Evolutionary conservation across 2,888 invertebrate species (phyloP), one percentile per base, ranked within the genome.

Genomic region (Nesidiocoris tenuis): DNA sequence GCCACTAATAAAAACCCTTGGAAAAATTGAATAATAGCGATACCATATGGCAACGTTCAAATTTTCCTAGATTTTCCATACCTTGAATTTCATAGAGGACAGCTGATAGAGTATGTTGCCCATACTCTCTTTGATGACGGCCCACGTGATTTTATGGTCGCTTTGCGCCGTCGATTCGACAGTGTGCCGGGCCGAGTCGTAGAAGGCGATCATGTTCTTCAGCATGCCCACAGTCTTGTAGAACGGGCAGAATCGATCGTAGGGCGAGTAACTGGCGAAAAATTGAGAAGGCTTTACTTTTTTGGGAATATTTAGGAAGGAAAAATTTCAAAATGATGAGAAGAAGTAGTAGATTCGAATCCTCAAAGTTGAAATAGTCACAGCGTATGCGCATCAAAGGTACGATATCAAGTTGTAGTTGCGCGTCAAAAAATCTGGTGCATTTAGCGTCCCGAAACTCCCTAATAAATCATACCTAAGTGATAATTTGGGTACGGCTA

Each of bases 161-260:
- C 95, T 95, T 86, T 98, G 98, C 74, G 98, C 96, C 24, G 99
- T 99, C 79, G 95, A 91, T 86, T 99, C 98, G 0, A 99, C 98
- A 0, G 98, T 94, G 84, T 98, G 98, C 79, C 96, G 91, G 54
- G 99, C 91, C 92, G 98, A 91, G 85, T 99, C 99, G 86, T 98
- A 99, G 87, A 99, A 96, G 74, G 94, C 88, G 83, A 99, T 97
- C 86, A 99, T 97, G 88, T 99, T 99, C 84, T 90, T 91, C 83
- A 99, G 85, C 98, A 99, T 99, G 81, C 97, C 98, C 77, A 96
- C 96, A 17, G 98, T 98, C 88, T 99, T 99, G 89, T 98, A 99
- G 89, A 99, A 99, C 82, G 99, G 99, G 83, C 99, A 99, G 89
- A 96, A 98, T 79, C 98, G 90, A 86, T 96, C 96, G 86, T 96